Evolutionary conservation across 1,140 invertebrate genomes (phyloP).

Genomic region (Nixonia krombeini): DNA sequence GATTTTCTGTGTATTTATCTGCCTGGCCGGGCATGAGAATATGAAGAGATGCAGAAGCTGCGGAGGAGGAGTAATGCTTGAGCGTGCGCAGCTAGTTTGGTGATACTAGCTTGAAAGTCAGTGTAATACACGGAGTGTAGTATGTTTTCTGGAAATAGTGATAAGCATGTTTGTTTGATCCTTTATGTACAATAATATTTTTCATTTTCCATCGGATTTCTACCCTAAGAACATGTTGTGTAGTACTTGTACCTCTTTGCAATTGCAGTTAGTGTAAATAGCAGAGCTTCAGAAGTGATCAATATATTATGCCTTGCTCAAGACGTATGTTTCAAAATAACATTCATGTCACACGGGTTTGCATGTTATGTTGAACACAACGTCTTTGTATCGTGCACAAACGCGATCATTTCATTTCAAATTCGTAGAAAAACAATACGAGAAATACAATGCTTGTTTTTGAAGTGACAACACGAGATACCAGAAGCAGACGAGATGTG

Average conservation of each 20-base stretch:
- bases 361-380: not conserved
- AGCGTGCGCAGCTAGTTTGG: slow-evolving; percentile 17
- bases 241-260: slow-evolving; percentile 15
- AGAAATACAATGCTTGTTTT: no score
- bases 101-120: not conserved
- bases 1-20: not conserved
- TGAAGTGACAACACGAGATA: no score
- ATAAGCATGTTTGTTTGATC: slow-evolving; percentile 1
- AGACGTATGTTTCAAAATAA: slow-evolving; percentile 44
- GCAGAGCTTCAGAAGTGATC: slow-evolving; percentile 41
- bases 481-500: no score
- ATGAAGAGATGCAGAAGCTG: no score
- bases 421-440: no score
- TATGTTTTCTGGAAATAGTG: not conserved
- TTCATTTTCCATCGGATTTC: slow-evolving; percentile 3
- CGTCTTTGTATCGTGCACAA: not conserved
- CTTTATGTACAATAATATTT: slow-evolving; percentile 1
- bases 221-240: slow-evolving; percentile 20
- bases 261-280: slow-evolving; percentile 8
- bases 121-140: not conserved
- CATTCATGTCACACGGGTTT: slow-evolving; percentile 16
- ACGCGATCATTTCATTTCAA: not conserved
- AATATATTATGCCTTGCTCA: slow-evolving; percentile 50
- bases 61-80: slow-evolving; percentile 5
- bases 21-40: no score